Evolutionary conservation across 1,140 invertebrate genomes (phyloP).

Genomic region (Zaprionus tsacasi): DNA sequence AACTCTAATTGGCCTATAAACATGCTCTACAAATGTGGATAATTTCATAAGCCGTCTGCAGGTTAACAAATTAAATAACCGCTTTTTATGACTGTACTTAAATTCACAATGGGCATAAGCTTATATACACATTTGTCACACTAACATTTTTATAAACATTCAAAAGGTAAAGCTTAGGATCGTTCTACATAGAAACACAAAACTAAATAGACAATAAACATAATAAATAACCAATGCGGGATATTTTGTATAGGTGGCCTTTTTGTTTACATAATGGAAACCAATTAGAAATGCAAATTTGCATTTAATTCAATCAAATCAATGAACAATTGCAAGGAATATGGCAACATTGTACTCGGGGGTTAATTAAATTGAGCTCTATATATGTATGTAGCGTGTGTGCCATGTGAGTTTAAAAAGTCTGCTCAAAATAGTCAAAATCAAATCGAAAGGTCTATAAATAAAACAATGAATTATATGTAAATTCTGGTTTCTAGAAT

Average conservation of each 20-base stretch:
- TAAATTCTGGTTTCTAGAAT: background rate
- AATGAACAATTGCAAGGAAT: conserved; percentile 17
- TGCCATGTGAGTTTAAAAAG: conserved; percentile 3
- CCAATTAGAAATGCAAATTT: conserved; percentile 61
- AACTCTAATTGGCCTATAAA: background rate
- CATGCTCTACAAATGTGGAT: background rate
- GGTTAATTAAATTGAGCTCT: conserved; percentile 70
- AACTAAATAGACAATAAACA: background rate
- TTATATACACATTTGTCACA: background rate
- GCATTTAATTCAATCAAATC: conserved; percentile 70
- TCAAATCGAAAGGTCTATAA: background rate
- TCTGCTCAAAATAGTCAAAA: too few relatives aligned
- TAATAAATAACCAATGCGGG: too few relatives aligned
- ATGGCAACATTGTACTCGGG: conserved; percentile 16
- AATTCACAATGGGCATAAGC: background rate
- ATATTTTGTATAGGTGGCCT: background rate
- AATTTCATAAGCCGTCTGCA: background rate
- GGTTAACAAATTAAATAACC: background rate
- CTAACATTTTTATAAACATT: background rate
- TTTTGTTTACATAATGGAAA: conserved; percentile 25
- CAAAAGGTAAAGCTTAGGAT: background rate
- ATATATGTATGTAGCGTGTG: background rate
- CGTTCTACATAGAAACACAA: background rate
- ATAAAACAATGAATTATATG: background rate
- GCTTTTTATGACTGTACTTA: background rate